phyloP scores from a whole-genome alignment of 2,113 vertebrate genomes.

The Candoia aspera region DNA sequence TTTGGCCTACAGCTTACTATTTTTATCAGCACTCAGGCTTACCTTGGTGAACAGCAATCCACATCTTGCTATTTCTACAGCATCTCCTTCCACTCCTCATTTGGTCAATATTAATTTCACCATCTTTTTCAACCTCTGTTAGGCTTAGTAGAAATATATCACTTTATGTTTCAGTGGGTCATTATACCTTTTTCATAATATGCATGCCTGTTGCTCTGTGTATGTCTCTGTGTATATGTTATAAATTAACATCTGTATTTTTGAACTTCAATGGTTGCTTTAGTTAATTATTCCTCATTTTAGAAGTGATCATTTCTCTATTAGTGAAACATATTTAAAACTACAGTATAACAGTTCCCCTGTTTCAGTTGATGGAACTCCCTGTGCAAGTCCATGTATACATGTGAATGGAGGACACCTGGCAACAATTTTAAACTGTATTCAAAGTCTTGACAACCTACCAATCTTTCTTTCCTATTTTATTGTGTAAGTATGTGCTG shows the following conservation, averaged over 20 bases:
- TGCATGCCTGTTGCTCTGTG: background rate
- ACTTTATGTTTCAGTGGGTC: background rate
- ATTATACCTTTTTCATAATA: background rate
- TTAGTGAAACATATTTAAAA: background rate
- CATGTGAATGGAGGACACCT: background rate
- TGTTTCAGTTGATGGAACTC: background rate
- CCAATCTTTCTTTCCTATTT: background rate
- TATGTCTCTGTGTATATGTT: background rate
- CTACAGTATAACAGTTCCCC: background rate
- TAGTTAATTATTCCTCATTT: background rate
- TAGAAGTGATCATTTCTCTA: background rate
- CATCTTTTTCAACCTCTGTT: background rate
- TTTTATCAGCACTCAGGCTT: background rate
- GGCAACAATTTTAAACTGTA: background rate
- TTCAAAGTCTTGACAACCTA: background rate
- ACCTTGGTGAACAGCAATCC: background rate
- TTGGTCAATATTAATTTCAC: background rate
- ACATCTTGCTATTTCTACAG: background rate
- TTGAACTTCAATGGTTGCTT: background rate
- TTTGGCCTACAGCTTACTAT: background rate
- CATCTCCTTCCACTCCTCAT: background rate
- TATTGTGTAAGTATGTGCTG: background rate
- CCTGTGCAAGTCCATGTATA: background rate
- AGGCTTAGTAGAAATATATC: background rate
- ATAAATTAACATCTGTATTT: background rate